Conservation (phyloP, 2,797 vertebrate species). For the Nyctalus aviator region DNA sequence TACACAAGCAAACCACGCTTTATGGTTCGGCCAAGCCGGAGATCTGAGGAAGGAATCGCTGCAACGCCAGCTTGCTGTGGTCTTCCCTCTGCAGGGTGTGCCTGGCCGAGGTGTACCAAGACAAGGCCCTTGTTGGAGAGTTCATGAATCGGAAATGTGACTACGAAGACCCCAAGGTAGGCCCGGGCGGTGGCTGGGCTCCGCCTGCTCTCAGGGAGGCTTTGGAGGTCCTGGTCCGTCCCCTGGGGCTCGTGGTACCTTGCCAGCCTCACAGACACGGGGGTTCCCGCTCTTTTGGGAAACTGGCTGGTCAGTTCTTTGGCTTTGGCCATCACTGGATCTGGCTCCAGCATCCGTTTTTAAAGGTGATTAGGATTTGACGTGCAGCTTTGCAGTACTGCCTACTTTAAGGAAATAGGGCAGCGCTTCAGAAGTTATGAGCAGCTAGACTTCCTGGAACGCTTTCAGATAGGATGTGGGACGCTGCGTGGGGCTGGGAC, state of each 20-base stretch:
- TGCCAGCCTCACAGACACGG: not conserved
- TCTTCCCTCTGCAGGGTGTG: constrained; percentile 91
- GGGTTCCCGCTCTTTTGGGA: not conserved
- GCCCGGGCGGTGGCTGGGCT: not conserved
- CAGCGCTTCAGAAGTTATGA: not conserved
- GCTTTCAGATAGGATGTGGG: not conserved
- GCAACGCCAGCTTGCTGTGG: not conserved
- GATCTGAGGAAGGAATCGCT: not conserved
- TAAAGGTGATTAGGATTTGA: not conserved
- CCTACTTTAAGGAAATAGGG: not conserved
- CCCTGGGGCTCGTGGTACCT: not conserved
- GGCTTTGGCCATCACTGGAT: not conserved
- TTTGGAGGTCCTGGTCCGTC: not conserved
- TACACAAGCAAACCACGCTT: not conserved
- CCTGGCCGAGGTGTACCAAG: constrained; percentile 96
- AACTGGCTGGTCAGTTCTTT: not conserved
- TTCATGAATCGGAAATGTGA: constrained; percentile 91
- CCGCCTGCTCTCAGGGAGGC: not conserved
- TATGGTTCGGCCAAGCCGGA: too few relatives aligned
- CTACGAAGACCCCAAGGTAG: constrained; percentile 92
- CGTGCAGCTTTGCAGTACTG: not conserved
- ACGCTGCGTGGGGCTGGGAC: not conserved
- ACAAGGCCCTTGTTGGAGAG: constrained; percentile 91
- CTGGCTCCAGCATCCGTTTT: not conserved
- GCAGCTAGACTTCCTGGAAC: not conserved